A percentile compares a stretch with the other conserved stretches of the same genome.
These are phyloP conservation scores for Pomacea maculata DNA, from an alignment of 1,140 invertebrate genomes.

Conservation along the genomic window DNA sequence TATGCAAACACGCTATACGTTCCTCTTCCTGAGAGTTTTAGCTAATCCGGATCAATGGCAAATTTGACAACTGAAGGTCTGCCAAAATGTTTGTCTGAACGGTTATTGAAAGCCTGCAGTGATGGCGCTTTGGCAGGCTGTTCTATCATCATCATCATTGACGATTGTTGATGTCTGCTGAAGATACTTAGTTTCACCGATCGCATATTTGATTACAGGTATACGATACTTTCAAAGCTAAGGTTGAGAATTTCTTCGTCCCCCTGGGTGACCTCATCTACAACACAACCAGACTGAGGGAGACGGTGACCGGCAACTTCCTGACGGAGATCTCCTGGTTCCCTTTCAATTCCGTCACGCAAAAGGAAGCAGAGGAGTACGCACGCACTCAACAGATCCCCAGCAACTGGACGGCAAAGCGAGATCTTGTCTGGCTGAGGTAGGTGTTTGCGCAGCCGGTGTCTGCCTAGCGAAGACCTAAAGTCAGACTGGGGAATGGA, in stretches of 20 bases:
- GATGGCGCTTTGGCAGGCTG: no score
- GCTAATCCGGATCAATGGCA: no score
- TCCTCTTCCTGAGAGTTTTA: no score
- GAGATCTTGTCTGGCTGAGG: slow-evolving; percentile 35
- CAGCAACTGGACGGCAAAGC: slow-evolving; percentile 23
- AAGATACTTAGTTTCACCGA: neutral
- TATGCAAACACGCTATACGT: no score
- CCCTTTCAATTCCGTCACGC: slow-evolving; percentile 35
- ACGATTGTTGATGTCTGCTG: no score
- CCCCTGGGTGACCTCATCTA: slow-evolving; percentile 26
- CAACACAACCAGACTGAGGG: slow-evolving; percentile 26
- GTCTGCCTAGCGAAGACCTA: no score
- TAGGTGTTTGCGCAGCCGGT: neutral
- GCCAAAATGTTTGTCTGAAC: no score
- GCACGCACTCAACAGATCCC: slow-evolving; percentile 17
- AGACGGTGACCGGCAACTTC: slow-evolving; percentile 32
- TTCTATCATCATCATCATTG: no score
- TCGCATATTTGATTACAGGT: slow-evolving; percentile 18
- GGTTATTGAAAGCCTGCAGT: no score
- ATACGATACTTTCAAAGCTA: slow-evolving; percentile 24
- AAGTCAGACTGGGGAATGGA: no score
- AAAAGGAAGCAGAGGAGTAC: slow-evolving; percentile 21
- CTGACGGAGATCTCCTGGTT: slow-evolving; percentile 41
- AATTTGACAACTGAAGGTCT: no score
- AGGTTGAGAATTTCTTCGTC: slow-evolving; percentile 30